These are phyloP conservation scores for Potamilus streckersoni DNA, from an alignment of 1,140 invertebrate genomes.

Conservation along the genomic window DNA sequence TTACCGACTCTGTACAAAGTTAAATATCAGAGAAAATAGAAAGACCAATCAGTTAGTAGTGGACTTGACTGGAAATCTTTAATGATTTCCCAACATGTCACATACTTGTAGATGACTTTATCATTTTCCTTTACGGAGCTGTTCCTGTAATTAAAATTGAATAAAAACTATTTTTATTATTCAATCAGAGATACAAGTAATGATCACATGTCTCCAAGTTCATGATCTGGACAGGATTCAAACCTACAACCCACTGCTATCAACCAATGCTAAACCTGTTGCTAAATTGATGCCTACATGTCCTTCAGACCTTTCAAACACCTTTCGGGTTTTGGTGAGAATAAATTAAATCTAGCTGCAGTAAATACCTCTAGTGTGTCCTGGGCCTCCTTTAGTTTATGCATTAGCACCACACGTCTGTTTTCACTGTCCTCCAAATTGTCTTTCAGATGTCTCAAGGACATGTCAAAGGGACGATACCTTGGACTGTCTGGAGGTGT, in stretches of 20 bases:
- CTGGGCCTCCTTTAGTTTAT: slow-evolving; percentile 64
- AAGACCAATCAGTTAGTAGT: too few species aligned
- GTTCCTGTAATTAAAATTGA: too few species aligned
- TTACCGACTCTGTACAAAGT: too few species aligned
- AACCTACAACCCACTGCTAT: background rate
- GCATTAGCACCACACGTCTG: slow-evolving; percentile 50
- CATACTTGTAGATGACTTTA: too few species aligned
- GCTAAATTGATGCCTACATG: background rate
- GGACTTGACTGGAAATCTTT: too few species aligned
- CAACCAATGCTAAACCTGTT: background rate
- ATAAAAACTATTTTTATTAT: too few species aligned
- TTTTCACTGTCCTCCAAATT: slow-evolving; percentile 59
- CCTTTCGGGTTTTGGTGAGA: background rate
- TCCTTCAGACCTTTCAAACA: background rate
- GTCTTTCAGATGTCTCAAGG: slow-evolving; percentile 39
- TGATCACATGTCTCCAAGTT: too few species aligned
- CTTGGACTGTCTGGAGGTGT: slow-evolving; percentile 13
- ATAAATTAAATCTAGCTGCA: background rate
- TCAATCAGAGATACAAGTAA: too few species aligned
- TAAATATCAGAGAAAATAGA: too few species aligned
- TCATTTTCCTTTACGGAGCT: too few species aligned
- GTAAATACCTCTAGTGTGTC: slow-evolving; percentile 52
- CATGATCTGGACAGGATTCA: too few species aligned
- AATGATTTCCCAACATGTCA: too few species aligned
- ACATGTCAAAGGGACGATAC: slow-evolving; percentile 30